Evolutionary conservation across 1,140 invertebrate genomes (phyloP).

Genomic region (Drosophila repleta): DNA sequence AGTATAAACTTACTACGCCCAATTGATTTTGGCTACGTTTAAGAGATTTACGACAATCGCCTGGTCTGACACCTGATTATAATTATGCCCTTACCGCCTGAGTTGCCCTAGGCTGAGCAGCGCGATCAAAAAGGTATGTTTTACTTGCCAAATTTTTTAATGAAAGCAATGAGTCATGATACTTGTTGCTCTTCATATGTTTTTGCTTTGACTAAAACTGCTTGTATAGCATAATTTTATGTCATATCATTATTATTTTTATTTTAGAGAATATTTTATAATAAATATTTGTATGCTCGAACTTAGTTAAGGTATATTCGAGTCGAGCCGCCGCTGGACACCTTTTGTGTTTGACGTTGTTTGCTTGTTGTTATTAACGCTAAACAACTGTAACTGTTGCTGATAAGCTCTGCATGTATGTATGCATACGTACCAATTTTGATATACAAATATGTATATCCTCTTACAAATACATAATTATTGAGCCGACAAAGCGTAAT

Average conservation of each 20-base stretch:
- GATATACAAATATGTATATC: conserved; percentile 1
- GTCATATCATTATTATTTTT: no score
- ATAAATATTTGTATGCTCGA: not conserved
- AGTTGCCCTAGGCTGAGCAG: not conserved
- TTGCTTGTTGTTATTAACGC: conserved; percentile 47
- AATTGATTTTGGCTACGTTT: conserved; percentile 57
- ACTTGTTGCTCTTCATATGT: not conserved
- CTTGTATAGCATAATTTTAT: no score
- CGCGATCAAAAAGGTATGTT: not conserved
- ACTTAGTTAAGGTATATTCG: conserved; percentile 9
- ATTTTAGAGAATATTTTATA: no score
- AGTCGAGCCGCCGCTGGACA: not conserved
- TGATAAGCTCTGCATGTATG: conserved; percentile 24
- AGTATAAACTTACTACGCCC: conserved; percentile 51
- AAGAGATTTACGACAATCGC: conserved; percentile 39
- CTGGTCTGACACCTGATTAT: conserved; percentile 33
- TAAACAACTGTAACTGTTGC: conserved; percentile 31
- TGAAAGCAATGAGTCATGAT: not conserved
- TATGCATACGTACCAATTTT: not conserved
- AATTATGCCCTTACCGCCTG: conserved; percentile 11
- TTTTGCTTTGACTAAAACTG: no score
- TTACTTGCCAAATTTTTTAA: not conserved
- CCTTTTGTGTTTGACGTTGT: conserved; percentile 56
- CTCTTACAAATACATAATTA: not conserved
- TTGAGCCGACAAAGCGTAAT: not conserved